phyloP scores from a whole-genome alignment of 1,140 invertebrate species.

The Aphelinus certus region DNA sequence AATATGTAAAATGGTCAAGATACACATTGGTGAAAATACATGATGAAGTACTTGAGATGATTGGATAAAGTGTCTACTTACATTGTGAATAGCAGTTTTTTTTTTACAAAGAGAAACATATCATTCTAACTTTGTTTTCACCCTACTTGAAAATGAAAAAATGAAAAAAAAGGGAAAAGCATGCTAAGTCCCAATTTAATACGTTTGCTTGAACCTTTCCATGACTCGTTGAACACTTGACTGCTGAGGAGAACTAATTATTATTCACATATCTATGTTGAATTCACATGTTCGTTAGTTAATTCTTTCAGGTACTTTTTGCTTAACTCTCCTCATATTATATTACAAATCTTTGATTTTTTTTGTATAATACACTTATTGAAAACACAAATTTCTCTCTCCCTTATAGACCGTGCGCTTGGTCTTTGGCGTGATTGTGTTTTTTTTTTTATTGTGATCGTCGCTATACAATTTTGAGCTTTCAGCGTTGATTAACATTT shows the following conservation, averaged over 20 bases:
- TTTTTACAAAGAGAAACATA: constrained; percentile 1
- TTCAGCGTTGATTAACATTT: not conserved
- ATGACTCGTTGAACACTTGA: constrained; percentile 13
- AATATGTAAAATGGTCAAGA: too few relatives aligned
- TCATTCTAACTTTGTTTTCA: too few relatives aligned
- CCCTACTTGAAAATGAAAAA: not conserved
- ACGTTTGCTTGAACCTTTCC: constrained; percentile 4
- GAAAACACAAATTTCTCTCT: constrained; percentile 10
- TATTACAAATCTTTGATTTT: too few relatives aligned
- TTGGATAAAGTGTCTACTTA: too few relatives aligned
- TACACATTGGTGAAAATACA: too few relatives aligned
- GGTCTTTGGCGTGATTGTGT: constrained; percentile 40
- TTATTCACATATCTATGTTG: not conserved
- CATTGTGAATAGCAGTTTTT: not conserved
- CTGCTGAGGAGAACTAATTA: constrained; percentile 1
- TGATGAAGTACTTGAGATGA: too few relatives aligned
- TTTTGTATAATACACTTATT: constrained; percentile 36
- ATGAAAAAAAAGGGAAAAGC: too few relatives aligned
- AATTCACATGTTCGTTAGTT: constrained; percentile 1
- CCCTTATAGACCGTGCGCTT: constrained; percentile 32
- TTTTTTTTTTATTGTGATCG: constrained; percentile 35
- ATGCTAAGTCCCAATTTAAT: not conserved
- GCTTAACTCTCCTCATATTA: too few relatives aligned
- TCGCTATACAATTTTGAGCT: constrained; percentile 24
- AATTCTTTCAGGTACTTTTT: not conserved